These are phyloP conservation scores for Kryptolebias ocellatus DNA, from an alignment of 2,797 vertebrate genomes.

Conservation along the genomic window DNA sequence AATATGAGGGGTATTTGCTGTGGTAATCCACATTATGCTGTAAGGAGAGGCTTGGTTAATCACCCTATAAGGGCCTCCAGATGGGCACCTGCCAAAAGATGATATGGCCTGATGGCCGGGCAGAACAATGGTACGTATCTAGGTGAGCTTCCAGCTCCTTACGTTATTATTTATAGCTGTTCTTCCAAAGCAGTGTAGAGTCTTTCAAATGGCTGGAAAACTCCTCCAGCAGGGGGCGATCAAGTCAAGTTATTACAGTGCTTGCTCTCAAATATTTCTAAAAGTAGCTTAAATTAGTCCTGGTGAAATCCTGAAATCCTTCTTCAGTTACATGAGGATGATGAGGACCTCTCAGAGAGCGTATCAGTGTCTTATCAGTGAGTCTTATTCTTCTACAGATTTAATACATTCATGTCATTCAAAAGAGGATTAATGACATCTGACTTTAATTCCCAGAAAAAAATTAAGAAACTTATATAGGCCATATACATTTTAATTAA, in stretches of 20 bases:
- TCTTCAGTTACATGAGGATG: too few species aligned
- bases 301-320: constrained; percentile 49
- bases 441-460: too few species aligned
- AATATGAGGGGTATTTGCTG: constrained; percentile 38
- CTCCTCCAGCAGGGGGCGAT: constrained; percentile 65
- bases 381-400: too few species aligned
- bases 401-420: too few species aligned
- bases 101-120: constrained; percentile 6
- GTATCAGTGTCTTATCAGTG: too few species aligned
- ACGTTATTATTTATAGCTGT: neutral
- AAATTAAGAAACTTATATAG: too few species aligned
- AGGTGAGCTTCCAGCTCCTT: neutral
- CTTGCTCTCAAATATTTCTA: constrained; percentile 45
- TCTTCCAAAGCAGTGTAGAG: too few species aligned
- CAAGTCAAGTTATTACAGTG: constrained; percentile 30
- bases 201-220: neutral
- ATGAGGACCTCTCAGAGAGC: too few species aligned
- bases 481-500: too few species aligned
- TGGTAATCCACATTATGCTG: constrained; percentile 66
- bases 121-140: constrained; percentile 4
- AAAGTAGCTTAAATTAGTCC: constrained; percentile 41
- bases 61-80: constrained; percentile 33
- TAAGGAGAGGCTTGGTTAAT: constrained; percentile 57
- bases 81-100: constrained; percentile 42
- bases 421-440: too few species aligned